Conservation (phyloP, 2,888 invertebrate genomes). For the Hylaea fasciaria region DNA sequence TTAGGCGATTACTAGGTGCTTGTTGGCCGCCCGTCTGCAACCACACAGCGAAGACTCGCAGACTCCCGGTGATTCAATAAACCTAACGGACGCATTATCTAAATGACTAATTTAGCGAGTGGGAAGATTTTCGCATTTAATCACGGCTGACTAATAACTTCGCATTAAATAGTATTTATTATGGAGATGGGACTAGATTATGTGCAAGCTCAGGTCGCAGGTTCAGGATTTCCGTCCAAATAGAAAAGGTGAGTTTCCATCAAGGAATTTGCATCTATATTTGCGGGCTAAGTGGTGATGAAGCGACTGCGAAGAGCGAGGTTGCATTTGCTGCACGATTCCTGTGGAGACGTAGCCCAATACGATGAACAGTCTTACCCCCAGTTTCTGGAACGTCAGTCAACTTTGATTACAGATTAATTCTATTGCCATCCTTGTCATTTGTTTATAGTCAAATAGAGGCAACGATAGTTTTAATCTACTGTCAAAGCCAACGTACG, state of each 20-base stretch:
- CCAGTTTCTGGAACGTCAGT: no score
- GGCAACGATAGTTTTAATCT: no score
- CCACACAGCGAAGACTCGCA: conserved; percentile 24
- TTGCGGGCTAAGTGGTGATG: no score
- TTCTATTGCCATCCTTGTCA: no score
- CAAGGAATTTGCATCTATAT: conserved; percentile 1
- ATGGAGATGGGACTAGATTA: conserved; percentile 44
- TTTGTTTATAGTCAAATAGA: no score
- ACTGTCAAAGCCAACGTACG: no score
- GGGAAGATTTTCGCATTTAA: conserved; percentile 64
- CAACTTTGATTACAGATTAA: no score
- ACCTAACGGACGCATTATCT: conserved; percentile 72
- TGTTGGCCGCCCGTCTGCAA: conserved; percentile 42
- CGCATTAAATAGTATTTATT: conserved; percentile 49
- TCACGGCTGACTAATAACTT: conserved; percentile 67
- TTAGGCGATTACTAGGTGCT: not conserved
- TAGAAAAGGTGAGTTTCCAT: conserved; percentile 18
- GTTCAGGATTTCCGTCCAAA: conserved; percentile 49
- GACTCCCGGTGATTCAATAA: conserved; percentile 63
- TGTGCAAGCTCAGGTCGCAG: conserved; percentile 53
- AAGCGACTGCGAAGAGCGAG: no score
- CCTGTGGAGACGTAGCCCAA: no score
- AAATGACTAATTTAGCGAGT: conserved; percentile 71
- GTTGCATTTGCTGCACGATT: no score
- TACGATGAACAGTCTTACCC: no score